These are phyloP conservation scores for Otolemur crassicaudatus DNA, from an alignment of 2,797 vertebrate genomes.

Conservation along the genomic window DNA sequence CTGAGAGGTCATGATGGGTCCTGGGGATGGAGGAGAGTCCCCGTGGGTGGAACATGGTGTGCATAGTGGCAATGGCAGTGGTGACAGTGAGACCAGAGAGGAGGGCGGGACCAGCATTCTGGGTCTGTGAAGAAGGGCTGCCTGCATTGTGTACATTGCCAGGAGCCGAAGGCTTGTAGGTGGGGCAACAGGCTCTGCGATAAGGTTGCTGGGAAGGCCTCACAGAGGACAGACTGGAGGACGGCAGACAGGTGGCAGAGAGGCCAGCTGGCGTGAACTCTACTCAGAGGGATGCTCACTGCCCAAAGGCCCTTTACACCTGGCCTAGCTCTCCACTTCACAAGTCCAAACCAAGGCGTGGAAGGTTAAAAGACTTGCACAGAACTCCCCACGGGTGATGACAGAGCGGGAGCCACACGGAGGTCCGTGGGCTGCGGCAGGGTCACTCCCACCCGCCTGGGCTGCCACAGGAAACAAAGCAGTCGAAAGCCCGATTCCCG, in stretches of 20 bases:
- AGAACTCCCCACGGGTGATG: not conserved
- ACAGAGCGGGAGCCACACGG: not conserved
- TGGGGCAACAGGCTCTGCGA: not conserved
- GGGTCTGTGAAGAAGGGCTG: not conserved
- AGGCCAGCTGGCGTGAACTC: not conserved
- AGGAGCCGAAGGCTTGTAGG: not conserved
- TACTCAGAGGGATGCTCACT: not conserved
- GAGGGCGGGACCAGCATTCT: fast-evolving
- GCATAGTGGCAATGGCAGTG: fast-evolving
- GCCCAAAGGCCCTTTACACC: not conserved
- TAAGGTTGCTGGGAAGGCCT: not conserved
- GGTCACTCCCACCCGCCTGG: not conserved
- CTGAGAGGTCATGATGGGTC: not conserved
- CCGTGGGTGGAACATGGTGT: not conserved
- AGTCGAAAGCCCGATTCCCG: not conserved
- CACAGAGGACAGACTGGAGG: not conserved
- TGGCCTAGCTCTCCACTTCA: not conserved
- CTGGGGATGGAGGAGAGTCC: not conserved
- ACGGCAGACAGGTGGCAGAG: not conserved
- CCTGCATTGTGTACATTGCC: not conserved
- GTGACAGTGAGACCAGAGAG: not conserved
- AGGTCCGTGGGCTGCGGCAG: not conserved
- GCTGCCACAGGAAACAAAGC: not conserved
- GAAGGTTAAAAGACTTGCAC: not conserved
- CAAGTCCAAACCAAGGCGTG: not conserved